Base-by-base conservation (phyloP, 1,140 invertebrate genomes). In the Eciton burchellii region DNA sequence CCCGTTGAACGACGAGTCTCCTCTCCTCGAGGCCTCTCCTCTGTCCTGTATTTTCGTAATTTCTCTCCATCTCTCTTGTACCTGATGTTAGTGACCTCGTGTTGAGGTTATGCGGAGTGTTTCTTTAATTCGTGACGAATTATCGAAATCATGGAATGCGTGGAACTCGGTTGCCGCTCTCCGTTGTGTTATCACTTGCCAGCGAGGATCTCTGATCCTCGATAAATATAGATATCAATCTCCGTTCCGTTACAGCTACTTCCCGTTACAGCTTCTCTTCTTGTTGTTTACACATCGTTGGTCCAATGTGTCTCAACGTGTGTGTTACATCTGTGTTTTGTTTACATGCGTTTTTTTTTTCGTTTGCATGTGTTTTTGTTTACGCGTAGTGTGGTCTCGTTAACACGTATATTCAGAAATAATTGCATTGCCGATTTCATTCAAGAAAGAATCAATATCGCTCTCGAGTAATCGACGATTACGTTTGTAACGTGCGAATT, bases 41-140 rank as follows among this genome's bases (percentile, higher is more conserved):
- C n/a, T n/a, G 6, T 68, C 63, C 56, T 56, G 9, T 45, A 21
- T 57, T 79, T 57, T 79, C 11, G 21, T 6, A 16, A 12, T 45
- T n/a, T n/a, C 21, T 43, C 35, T 35, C 19, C 52, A 21, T 56
- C 35, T 16, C 1, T 3, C 29, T n/a, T 14, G n/a, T 35, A n/a
- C 26, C 5, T 60, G 12, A 12, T 68, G 41, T 21, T 16, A n/a
- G 35, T 49, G 21, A 68, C 26, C 59, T 63, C 29, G 8, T 0
- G 1, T 11, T 11, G 35, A 79, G 35, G 47, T 79, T 70, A 29
- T 68, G 24, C 43, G 21, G 16, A 63, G 43, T 12, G 11, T 68
- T 52, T 12, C 65, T 68, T 14, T 56, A 8, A 8, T 70, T n/a
- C 16, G 45, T 14, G 35, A 12, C 62, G 29, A 35, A 68, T 68